phyloP scores from a whole-genome alignment of 2,888 invertebrate genomes.

The Neoaliturus tenellus region DNA sequence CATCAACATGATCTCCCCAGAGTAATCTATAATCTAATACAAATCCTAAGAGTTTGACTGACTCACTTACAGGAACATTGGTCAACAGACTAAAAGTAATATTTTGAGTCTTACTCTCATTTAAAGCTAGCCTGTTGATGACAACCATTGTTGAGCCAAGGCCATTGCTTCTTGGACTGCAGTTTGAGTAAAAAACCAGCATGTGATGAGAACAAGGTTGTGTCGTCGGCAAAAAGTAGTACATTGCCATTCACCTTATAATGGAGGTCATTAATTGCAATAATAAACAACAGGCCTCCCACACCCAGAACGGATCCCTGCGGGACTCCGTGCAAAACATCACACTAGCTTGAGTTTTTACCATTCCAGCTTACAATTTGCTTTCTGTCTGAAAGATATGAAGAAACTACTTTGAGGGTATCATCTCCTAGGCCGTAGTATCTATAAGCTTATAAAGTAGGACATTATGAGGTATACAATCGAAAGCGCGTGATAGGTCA shows the following conservation, averaged over 20 bases:
- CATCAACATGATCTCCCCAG: no score
- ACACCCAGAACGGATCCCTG: slow-evolving; percentile 4
- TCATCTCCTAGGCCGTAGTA: neutral
- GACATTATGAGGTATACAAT: neutral
- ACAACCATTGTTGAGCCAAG: no score
- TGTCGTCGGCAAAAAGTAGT: slow-evolving; percentile 31
- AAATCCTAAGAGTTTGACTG: no score
- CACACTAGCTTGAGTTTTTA: neutral
- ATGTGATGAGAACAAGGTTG: slow-evolving; percentile 6
- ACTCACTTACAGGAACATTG: no score
- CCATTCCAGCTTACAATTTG: slow-evolving; percentile 17
- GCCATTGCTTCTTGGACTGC: no score
- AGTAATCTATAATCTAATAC: no score
- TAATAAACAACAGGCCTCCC: neutral
- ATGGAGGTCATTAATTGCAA: neutral
- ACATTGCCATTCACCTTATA: neutral
- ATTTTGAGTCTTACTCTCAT: no score
- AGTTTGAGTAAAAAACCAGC: neutral
- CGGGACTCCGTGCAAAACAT: slow-evolving; percentile 5
- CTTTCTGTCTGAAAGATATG: neutral
- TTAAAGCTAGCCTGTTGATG: no score
- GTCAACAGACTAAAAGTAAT: no score
- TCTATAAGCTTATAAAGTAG: neutral
- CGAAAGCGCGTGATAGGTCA: slow-evolving; percentile 30
- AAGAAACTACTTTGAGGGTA: neutral